Conservation (phyloP, 1,140 invertebrate species). For the Brachionus asplanchnoidis region DNA sequence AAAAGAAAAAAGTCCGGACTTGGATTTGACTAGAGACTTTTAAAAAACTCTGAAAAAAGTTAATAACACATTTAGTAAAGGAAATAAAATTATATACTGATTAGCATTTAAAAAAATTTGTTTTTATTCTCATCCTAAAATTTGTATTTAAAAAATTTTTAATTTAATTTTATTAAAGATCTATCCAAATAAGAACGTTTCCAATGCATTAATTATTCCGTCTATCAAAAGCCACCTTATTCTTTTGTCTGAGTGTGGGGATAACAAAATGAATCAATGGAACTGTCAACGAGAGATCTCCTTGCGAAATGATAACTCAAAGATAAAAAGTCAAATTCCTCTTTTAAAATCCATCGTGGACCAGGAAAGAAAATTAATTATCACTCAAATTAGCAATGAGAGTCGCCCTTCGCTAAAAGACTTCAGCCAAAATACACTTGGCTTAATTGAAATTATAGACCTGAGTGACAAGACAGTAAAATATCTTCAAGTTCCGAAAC, state of each 20-base stretch:
- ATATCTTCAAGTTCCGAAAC: slow-evolving; percentile 14
- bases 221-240: background rate
- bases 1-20: too few relatives aligned
- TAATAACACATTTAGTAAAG: too few relatives aligned
- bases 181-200: background rate
- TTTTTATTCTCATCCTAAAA: too few relatives aligned
- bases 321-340: slow-evolving; percentile 2
- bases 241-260: background rate
- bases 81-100: too few relatives aligned
- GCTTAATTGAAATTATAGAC: slow-evolving; percentile 14
- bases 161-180: background rate
- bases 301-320: background rate
- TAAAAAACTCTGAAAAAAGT: too few relatives aligned
- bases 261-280: background rate
- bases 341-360: slow-evolving; percentile 19
- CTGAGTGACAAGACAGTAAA: background rate
- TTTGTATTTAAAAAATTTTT: background rate
- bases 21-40: too few relatives aligned
- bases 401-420: background rate
- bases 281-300: background rate
- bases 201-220: background rate
- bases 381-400: background rate
- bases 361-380: background rate
- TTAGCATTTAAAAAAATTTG: too few relatives aligned
- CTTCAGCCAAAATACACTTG: background rate